Percentiles rank a stretch among this genome's conserved stretches.
Conservation (phyloP, 1,140 invertebrate genomes). For the Gonioctena quinquepunctata region DNA sequence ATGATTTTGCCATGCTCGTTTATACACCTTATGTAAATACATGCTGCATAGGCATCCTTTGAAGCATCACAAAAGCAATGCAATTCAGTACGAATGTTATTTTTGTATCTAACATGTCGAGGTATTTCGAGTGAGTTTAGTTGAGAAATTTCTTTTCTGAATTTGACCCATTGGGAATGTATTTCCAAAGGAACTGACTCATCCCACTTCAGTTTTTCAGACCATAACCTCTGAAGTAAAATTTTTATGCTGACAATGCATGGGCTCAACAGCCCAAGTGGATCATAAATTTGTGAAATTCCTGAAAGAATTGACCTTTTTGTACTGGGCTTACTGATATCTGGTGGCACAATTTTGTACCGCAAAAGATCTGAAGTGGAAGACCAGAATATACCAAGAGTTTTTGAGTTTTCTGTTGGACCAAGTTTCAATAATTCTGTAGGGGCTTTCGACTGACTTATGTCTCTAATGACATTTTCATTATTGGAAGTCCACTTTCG, state of each 20-base stretch:
- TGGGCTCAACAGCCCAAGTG: conserved; percentile 51
- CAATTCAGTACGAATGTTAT: too few relatives aligned
- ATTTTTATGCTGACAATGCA: conserved; percentile 49
- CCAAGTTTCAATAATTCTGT: too few relatives aligned
- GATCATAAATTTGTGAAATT: conserved; percentile 49
- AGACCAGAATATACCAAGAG: too few relatives aligned
- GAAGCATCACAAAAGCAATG: too few relatives aligned
- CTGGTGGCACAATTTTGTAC: too few relatives aligned
- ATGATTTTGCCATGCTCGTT: too few relatives aligned
- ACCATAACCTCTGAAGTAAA: conserved; percentile 53
- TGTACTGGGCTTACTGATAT: background rate
- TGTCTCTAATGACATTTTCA: background rate
- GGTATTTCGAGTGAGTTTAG: background rate
- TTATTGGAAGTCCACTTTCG: background rate
- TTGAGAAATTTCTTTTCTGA: background rate
- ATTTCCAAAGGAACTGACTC: conserved; percentile 20
- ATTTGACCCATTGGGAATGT: background rate
- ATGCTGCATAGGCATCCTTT: too few relatives aligned
- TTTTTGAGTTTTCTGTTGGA: too few relatives aligned
- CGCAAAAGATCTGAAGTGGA: too few relatives aligned
- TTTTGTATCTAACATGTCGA: background rate
- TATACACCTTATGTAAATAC: too few relatives aligned
- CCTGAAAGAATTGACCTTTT: conserved; percentile 27
- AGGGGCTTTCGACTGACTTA: background rate
- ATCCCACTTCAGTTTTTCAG: conserved; percentile 47